Conservation (phyloP, 2,113 vertebrate genomes). For the Tringa solitaria region DNA sequence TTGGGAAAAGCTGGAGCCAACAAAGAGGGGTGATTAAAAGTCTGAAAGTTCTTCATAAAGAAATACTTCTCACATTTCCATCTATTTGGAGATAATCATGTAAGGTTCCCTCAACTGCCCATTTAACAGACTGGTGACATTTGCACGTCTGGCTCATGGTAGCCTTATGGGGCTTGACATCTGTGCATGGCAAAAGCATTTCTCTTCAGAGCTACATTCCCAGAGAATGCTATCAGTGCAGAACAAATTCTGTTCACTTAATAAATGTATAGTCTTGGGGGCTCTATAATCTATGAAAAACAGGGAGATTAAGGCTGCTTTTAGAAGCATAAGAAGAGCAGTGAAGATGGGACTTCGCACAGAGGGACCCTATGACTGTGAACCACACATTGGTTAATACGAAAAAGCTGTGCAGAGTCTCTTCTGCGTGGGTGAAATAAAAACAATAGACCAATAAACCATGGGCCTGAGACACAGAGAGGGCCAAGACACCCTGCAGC, state of each 20-base stretch:
- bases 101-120: background rate
- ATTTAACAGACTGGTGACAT: background rate
- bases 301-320: background rate
- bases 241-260: background rate
- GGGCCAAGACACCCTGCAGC: background rate
- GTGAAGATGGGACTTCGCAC: background rate
- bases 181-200: background rate
- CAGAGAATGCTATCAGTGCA: background rate
- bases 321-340: background rate
- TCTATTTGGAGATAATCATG: background rate
- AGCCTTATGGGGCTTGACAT: background rate
- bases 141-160: background rate
- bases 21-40: background rate
- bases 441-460: background rate
- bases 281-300: background rate
- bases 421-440: background rate
- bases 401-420: background rate
- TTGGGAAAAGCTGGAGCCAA: background rate
- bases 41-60: background rate
- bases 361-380: background rate
- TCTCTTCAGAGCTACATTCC: background rate
- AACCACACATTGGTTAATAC: background rate
- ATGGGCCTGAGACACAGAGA: background rate
- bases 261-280: background rate
- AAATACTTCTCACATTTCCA: background rate